Evolutionary conservation across 2,113 vertebrate genomes (phyloP).

Genomic region (Sphyrna mokarran): DNA sequence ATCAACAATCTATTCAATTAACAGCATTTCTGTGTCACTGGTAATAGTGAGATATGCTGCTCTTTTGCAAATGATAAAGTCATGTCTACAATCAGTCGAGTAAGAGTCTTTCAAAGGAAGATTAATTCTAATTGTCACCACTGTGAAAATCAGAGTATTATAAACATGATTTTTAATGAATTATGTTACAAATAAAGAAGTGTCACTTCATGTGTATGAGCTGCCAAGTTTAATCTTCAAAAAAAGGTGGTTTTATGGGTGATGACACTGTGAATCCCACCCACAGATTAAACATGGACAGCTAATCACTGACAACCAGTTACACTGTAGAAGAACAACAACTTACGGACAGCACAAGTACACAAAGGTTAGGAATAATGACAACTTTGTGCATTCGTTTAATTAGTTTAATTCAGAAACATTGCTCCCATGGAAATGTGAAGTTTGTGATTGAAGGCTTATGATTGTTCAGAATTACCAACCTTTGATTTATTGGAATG

Average conservation of each 20-base stretch:
- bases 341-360: neutral
- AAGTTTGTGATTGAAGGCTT: neutral
- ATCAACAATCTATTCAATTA: neutral
- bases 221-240: neutral
- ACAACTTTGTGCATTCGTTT: neutral
- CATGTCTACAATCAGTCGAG: neutral
- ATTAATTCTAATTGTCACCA: neutral
- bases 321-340: neutral
- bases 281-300: neutral
- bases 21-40: neutral
- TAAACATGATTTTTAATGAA: neutral
- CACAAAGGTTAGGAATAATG: neutral
- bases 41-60: neutral
- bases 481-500: neutral
- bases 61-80: neutral
- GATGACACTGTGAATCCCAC: neutral
- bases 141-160: neutral
- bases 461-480: neutral
- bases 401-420: neutral
- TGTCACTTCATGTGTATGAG: neutral
- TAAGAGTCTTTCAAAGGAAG: neutral
- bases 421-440: neutral
- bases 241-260: neutral
- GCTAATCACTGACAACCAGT: neutral
- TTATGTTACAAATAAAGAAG: neutral